A percentile compares a stretch with the other conserved stretches of the same genome.
phyloP scores from a whole-genome alignment of 2,797 vertebrate genomes.

The Naso thynnoides region DNA sequence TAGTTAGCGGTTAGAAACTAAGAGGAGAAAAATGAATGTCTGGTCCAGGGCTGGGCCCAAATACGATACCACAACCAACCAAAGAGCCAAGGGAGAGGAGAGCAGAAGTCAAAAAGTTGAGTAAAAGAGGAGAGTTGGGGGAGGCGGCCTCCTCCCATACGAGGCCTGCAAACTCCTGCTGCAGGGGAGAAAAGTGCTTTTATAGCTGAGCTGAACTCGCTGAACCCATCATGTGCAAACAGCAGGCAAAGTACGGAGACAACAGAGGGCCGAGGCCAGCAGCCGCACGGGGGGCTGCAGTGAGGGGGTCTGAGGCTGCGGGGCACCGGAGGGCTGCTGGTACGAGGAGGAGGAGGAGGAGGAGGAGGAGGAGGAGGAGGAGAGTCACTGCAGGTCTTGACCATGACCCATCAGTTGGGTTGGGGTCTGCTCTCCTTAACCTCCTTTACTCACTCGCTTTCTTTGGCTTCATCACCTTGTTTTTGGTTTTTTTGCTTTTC shows the following conservation, averaged over 20 bases:
- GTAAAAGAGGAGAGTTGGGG: background rate
- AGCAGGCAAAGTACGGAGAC: constrained; percentile 60
- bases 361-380: constrained; percentile 15
- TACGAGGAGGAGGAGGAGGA: too few species aligned
- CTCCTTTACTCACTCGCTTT: background rate
- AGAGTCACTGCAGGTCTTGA: background rate
- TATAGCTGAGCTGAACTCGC: constrained; percentile 75
- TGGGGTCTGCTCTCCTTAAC: background rate
- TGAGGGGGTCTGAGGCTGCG: constrained; percentile 26
- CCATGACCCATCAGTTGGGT: background rate
- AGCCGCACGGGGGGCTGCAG: constrained; percentile 45
- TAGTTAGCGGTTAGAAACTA: constrained; percentile 84
- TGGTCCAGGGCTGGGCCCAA: constrained; percentile 75
- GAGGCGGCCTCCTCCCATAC: constrained; percentile 44
- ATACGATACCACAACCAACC: constrained; percentile 68
- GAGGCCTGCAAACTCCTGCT: constrained; percentile 61
- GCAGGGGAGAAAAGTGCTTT: constrained; percentile 65
- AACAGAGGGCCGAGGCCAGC: constrained; percentile 41
- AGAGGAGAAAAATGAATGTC: constrained; percentile 83
- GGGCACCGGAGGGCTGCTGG: constrained; percentile 5
- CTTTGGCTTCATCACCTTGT: background rate
- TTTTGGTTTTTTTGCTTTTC: background rate
- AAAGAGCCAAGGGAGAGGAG: constrained; percentile 16
- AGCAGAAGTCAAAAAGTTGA: constrained; percentile 5
- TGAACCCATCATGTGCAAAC: constrained; percentile 76